Evolutionary conservation across 2,113 vertebrate species (phyloP), one percentile per base, ranked within the genome.

Genomic region (Pelecanoides urinatrix): DNA sequence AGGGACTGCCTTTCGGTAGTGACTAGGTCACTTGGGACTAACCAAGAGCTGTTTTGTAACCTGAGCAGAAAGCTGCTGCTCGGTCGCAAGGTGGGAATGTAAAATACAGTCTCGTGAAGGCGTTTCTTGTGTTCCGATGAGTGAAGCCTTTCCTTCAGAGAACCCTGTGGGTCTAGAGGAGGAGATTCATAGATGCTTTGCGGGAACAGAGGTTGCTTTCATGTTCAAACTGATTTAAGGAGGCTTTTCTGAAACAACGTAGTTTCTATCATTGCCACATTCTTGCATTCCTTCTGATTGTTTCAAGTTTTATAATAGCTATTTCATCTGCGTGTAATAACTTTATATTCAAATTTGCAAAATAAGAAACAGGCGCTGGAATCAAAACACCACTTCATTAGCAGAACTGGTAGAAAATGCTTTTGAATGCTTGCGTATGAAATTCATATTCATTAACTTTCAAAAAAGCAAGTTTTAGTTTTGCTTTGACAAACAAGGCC

Each of bases 121-220:
- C 16, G 2, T 22, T 27, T 13, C 21, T 40, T 1, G 7, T 34
- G 4, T 38, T 59, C 55, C n/a, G 56, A 0, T 1, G 3, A 12
- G 25, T 25, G n/a, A 74, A 47, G 10, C 15, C 61, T 74, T 36
- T 9, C 26, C 40, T 34, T 16, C 13, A 49, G 65, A 45, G 45
- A 26, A 6, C 0, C 0, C n/a, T 23, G 16, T 19, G 36, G 32
- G 15, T 55, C 30, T 44, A 4, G 16, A 47, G 23, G 34, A 63
- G 30, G 20, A 67, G 19, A 15, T 17, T 55, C 19, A 14, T 11
- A 0, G 0, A 2, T 18, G 59, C 52, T 79, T 38, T 70, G 42
- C 42, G 32, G 42, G 11, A 32, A 2, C 12, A 52, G 55, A 32
- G 23, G 10, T 10, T 44, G 30, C 19, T 66, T 72, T 55, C 5